These are phyloP conservation scores for Luidia sarsii DNA, from an alignment of 53 echinoderm and acorn worm genomes.

Conservation along the genomic window DNA sequence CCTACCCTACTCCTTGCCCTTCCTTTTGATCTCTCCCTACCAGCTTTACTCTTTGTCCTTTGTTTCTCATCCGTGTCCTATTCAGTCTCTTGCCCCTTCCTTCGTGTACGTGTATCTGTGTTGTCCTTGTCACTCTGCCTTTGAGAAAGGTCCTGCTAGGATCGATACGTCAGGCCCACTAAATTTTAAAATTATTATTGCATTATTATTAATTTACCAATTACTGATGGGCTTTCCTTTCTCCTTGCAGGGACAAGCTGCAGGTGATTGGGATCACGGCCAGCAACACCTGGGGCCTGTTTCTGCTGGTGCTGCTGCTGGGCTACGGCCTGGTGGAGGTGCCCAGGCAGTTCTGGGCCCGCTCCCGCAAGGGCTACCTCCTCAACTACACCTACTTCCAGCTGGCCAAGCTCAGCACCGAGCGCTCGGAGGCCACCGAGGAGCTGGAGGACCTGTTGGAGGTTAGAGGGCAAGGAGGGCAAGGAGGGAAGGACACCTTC, in stretches of 20 bases:
- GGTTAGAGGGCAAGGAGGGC: conserved; percentile 47
- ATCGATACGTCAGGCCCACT: no score
- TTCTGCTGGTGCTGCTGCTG: conserved; percentile 88
- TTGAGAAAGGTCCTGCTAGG: no score
- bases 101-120: no score
- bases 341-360: conserved; percentile 90
- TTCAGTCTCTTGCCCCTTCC: no score
- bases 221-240: background rate
- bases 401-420: conserved; percentile 92
- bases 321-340: conserved; percentile 99
- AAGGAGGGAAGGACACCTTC: no score
- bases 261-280: conserved; percentile 98
- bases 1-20: no score
- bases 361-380: conserved; percentile 80
- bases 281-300: conserved; percentile 98
- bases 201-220: no score
- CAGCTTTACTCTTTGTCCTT: no score
- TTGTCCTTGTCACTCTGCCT: no score
- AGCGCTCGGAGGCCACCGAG: conserved; percentile 97
- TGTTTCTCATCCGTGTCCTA: no score
- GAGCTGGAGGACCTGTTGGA: conserved; percentile 94
- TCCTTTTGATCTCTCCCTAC: no score
- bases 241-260: conserved; percentile 69
- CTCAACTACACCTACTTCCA: conserved; percentile 88
- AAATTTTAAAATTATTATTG: no score